These are phyloP conservation scores for Trichoplusia ni DNA, from an alignment of 1,140 invertebrate species.

Conservation along the genomic window DNA sequence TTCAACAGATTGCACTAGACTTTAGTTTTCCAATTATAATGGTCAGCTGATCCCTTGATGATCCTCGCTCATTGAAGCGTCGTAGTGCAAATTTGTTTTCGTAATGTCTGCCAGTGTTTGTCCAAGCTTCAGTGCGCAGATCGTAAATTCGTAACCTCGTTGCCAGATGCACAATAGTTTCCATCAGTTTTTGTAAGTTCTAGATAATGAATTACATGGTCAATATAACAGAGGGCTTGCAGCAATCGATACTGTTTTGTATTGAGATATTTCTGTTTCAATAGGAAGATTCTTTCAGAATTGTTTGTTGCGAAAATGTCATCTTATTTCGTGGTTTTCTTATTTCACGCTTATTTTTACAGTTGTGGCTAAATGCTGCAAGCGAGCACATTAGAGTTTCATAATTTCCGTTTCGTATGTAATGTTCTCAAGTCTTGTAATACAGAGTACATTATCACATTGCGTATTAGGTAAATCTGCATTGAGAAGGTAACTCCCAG, in stretches of 20 bases:
- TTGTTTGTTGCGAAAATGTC: too few relatives aligned
- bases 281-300: too few relatives aligned
- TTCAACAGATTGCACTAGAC: neutral
- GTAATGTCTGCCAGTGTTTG: neutral
- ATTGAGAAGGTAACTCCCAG: too few relatives aligned
- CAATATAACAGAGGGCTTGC: neutral
- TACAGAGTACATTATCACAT: too few relatives aligned
- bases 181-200: neutral
- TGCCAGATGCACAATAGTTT: constrained; percentile 5
- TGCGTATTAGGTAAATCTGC: too few relatives aligned
- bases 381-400: too few relatives aligned
- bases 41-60: neutral
- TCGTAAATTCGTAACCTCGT: constrained; percentile 4
- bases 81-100: constrained; percentile 7
- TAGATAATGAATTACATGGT: neutral
- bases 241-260: neutral
- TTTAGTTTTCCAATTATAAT: neutral
- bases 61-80: constrained; percentile 8
- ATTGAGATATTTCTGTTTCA: too few relatives aligned
- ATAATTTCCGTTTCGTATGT: too few relatives aligned
- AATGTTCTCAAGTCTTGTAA: too few relatives aligned
- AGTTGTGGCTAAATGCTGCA: too few relatives aligned
- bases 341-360: too few relatives aligned
- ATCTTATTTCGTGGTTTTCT: too few relatives aligned
- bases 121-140: constrained; percentile 3